Evolutionary conservation across 2,113 vertebrate genomes (phyloP), one percentile per base, ranked within the genome.

Genomic region (Herpailurus yagouaroundi): DNA sequence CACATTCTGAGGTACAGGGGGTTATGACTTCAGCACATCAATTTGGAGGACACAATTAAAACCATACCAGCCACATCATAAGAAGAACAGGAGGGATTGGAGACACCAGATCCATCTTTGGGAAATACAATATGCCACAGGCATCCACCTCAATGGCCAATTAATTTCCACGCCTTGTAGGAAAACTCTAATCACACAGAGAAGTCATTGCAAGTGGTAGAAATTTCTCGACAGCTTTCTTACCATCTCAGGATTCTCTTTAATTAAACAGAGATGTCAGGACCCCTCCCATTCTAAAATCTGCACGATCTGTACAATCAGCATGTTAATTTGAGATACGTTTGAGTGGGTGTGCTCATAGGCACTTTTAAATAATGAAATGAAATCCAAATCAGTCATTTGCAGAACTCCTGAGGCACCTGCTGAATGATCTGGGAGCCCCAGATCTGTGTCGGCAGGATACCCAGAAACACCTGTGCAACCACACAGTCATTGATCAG

Each of bases 331-430:
- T 57, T 57, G 66, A 80, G 38, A 60, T 41, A 57, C 23, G 38
- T 85, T 74, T 71, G 60, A 79, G 21, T 29, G 52, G 38, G 19
- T 79, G 29, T 69, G 55, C n/a, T 89, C 57, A 69, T 48, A 83
- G 77, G 45, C 12, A 15, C 83, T 84, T 95, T 73, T 64, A 73
- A 89, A 89, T 84, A 63, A 83, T 77, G 60, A 36, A n/a, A 63
- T 93, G 86, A 95, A 85, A 80, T 74, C 86, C 38, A 68, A n/a
- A 93, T 90, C 80, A 86, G 73, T 76, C 57, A 55, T 95, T 73
- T 69, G 55, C 80, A 81, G 69, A 93, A 38, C 55, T 50, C 90
- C 33, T 23, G 64, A 80, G 73, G 73, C 63, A 57, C 12, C 85
- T 85, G 93, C 80, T 81, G 60, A 90, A n/a, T 3, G 36, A 64